Base-by-base conservation (phyloP, 2,113 vertebrate species). In the Serilophus lunatus region DNA sequence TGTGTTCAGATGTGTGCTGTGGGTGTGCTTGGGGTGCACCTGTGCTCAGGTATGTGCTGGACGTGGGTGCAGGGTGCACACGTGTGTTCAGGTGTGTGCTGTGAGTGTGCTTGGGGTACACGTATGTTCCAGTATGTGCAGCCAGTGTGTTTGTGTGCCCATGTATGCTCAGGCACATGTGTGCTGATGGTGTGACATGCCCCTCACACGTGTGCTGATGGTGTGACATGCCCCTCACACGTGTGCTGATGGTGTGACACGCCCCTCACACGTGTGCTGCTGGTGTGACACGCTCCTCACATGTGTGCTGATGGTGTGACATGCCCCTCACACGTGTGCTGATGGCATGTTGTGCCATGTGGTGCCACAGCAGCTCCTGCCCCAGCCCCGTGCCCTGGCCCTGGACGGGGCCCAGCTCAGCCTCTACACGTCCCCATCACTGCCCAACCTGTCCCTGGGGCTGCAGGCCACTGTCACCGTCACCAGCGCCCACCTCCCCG, bases 391-490 rank as follows among this genome's bases (percentile, higher is more conserved):
- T 76, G 98, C 98, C 31, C 97, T 99, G 92, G 97, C 98, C 54
- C 96, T 98, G 93, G 99, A 99, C 71, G 98, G 98, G 84, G 96
- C 98, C 87, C 98, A 99, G 75, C 98, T 99, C 91, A 99, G 98
- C 91, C 98, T 99, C 92, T 99, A 99, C 97, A 99, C 99, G 22
- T 99, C 99, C 75, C 99, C 99, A 2, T 99, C 99, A 53, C 97
- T 99, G 94, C 99, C 99, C 86, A 99, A 99, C 92, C 99, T 99
- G 97, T 99, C 99, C 94, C 96, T 99, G 97, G 99, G 99, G 81
- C 98, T 99, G 84, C 99, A 99, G 77, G 98, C 98, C 93, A 98
- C 98, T 2, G 98, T 98, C 97, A 98, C 98, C 31, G 98, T 97
- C 92, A 97, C 99, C 93, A 99, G 98, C 97, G 98, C 99, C 16